Conservation (phyloP, 2,797 vertebrate genomes). For the Antennarius maculatus region DNA sequence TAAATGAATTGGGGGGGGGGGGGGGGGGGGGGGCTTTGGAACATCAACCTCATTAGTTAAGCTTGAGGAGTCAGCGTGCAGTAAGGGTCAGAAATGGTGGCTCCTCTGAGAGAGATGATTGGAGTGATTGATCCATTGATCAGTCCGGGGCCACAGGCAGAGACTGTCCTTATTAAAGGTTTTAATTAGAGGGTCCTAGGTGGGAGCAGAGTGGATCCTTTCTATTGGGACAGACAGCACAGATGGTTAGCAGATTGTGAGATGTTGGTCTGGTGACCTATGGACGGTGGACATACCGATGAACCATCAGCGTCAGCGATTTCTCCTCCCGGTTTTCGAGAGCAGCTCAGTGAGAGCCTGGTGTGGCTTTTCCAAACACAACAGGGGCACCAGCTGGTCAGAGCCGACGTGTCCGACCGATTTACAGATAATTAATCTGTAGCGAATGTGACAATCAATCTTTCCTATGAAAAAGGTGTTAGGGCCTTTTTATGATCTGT, state of each 20-base stretch:
- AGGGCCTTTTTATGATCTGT: no score
- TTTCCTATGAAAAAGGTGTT: no score
- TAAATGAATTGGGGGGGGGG: slow-evolving; percentile 68
- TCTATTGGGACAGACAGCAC: slow-evolving; percentile 39
- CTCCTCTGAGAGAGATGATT: slow-evolving; percentile 71
- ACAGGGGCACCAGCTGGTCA: neutral
- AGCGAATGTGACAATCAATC: neutral
- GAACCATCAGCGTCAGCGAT: slow-evolving; percentile 55
- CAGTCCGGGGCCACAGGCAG: slow-evolving; percentile 59
- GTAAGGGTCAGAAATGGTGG: slow-evolving; percentile 58
- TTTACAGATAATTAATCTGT: neutral
- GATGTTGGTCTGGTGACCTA: slow-evolving; percentile 56
- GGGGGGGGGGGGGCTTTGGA: slow-evolving; percentile 44
- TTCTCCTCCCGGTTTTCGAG: slow-evolving; percentile 48
- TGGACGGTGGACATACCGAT: slow-evolving; percentile 46
- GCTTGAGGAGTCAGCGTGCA: slow-evolving; percentile 56
- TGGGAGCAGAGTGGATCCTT: slow-evolving; percentile 28
- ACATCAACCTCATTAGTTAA: slow-evolving; percentile 68
- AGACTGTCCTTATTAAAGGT: slow-evolving; percentile 68
- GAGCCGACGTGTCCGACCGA: neutral
- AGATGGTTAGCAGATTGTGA: slow-evolving; percentile 72
- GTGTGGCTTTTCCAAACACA: slow-evolving; percentile 18
- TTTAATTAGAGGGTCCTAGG: slow-evolving; percentile 70
- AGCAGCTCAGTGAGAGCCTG: slow-evolving; percentile 19
- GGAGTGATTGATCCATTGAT: slow-evolving; percentile 77